Conservation (phyloP, 2,797 vertebrate genomes). For the Melanotaenia trifasciata region DNA sequence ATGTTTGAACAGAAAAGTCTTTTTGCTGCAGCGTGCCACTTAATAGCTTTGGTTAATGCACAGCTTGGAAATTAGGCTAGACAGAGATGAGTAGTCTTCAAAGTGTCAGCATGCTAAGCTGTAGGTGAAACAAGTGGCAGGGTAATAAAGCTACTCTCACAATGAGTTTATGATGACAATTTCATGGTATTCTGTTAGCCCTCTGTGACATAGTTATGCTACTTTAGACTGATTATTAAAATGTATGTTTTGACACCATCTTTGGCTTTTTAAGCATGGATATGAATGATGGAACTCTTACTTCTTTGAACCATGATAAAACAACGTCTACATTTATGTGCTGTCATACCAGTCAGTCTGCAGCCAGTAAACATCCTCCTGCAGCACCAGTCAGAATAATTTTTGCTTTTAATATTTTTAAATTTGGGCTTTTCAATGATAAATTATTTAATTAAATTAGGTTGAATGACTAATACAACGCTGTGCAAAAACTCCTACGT, state of each 20-base stretch:
- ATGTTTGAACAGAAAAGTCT: conserved; percentile 62
- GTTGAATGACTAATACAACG: background rate
- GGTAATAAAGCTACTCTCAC: conserved; percentile 39
- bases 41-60: conserved; percentile 77
- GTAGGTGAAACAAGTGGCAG: conserved; percentile 47
- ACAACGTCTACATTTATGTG: background rate
- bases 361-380: background rate
- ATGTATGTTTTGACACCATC: background rate
- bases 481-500: background rate
- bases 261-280: background rate
- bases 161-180: conserved; percentile 20
- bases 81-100: conserved; percentile 62
- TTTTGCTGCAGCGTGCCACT: conserved; percentile 79
- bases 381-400: background rate
- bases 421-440: background rate
- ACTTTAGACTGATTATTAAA: background rate
- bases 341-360: background rate
- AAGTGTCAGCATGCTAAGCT: conserved; percentile 51
- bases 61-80: conserved; percentile 70
- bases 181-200: background rate
- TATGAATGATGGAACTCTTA: background rate
- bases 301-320: background rate
- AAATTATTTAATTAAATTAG: background rate
- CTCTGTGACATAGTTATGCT: background rate
- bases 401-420: background rate